Evolutionary conservation across 1,140 invertebrate species (phyloP), one percentile per base, ranked within the genome.

Genomic region (Olivierus martensii): DNA sequence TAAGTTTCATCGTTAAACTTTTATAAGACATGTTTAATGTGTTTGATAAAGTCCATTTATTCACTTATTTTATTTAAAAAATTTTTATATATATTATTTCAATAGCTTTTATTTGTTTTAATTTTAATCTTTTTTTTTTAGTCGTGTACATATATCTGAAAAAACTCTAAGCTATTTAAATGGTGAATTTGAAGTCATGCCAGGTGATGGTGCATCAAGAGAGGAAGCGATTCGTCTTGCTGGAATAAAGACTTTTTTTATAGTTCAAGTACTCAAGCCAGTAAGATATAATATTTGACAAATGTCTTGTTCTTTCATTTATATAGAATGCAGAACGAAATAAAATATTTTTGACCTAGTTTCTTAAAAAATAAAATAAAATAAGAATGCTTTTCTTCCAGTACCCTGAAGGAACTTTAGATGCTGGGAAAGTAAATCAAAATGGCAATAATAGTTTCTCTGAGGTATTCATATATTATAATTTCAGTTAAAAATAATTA

Each of bases 101-200:
- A 7, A n/a, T 35, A 46, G 41, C 34, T 53, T 19, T 18, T 1
- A 43, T 22, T 28, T 28, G 4, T 54, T 63, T 56, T 38, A 50
- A 55, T 63, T 65, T 61, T n/a, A n/a, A n/a, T n/a, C n/a, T n/a
- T 28, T 28, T 28, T 54, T 48, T 69, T 74, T 37, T 70, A 88
- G 86, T 59, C 78, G 87, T 62, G 92, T 97, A 5, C 93, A 97
- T 70, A 86, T 97, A 60, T 96, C 92, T 10, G 87, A 93, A 64
- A 83, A 84, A 59, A 97, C 93, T 0, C 70, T 94, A 50, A 80
- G 83, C 57, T 92, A 85, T 65, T 73, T 98, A 34, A 84, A 86
- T 61, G 86, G 83, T 6, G 86, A 94, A 66, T 98, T 95, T 66
- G 87, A 94, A 71, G 52, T 65, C 0, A 50, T 37, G 1, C 49